Percentiles rank a stretch among this genome's conserved stretches.
phyloP scores from a whole-genome alignment of 2,113 vertebrate genomes.

The Xyliphius kryptos region DNA sequence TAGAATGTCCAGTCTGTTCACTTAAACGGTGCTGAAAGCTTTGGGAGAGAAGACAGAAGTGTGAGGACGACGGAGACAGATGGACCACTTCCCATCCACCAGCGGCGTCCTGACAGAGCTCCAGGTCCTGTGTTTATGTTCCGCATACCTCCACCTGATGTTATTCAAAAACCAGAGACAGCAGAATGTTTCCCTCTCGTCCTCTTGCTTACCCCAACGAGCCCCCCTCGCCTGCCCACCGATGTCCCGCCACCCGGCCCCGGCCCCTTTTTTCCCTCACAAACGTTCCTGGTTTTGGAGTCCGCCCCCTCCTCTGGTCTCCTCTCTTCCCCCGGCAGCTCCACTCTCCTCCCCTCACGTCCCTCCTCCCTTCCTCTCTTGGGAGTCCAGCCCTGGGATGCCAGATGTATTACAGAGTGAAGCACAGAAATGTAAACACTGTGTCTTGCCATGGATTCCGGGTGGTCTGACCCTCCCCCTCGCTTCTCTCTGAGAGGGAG shows the following conservation, averaged over 20 bases:
- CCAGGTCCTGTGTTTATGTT: conserved; percentile 68
- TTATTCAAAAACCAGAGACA: conserved; percentile 74
- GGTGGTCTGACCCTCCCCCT: conserved; percentile 80
- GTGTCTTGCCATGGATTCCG: conserved; percentile 90
- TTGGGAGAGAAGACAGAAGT: conserved; percentile 10
- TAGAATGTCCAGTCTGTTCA: not conserved
- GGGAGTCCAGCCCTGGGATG: conserved; percentile 94
- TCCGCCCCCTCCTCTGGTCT: conserved; percentile 20
- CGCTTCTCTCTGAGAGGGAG: conserved; percentile 47
- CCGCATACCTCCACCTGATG: conserved; percentile 65
- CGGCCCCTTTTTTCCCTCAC: conserved; percentile 21
- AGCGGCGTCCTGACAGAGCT: conserved; percentile 62
- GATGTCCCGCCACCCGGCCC: not conserved
- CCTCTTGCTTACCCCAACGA: conserved; percentile 32
- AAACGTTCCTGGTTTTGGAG: conserved; percentile 21
- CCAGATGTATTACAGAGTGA: conserved; percentile 99
- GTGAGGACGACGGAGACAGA: conserved; percentile 26
- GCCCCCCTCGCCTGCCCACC: too few relatives aligned
- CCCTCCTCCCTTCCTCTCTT: conserved; percentile 72
- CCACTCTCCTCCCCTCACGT: conserved; percentile 2
- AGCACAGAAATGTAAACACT: conserved; percentile 97
- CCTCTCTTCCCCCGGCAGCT: conserved; percentile 44
- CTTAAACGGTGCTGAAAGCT: not conserved
- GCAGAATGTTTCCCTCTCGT: conserved; percentile 56
- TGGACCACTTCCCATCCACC: conserved; percentile 59